Conservation (phyloP, 2,888 invertebrate genomes). For the Falcaria lacertinaria region DNA sequence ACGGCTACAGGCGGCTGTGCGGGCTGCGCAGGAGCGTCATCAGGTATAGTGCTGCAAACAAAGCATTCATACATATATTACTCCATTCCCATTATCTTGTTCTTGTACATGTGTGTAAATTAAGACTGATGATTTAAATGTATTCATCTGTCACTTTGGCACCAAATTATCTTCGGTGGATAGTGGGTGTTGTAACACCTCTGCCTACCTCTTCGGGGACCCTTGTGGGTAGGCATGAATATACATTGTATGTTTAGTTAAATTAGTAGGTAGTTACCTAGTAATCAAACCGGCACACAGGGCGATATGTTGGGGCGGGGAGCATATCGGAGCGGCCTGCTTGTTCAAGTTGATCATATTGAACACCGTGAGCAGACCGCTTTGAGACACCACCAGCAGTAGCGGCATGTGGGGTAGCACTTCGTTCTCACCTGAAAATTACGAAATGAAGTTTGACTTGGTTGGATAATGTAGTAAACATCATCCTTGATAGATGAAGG, state of each 20-base stretch:
- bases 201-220: too few species aligned
- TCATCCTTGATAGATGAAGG: too few species aligned
- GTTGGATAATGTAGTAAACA: too few species aligned
- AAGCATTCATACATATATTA: not conserved
- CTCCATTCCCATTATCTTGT: too few species aligned
- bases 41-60: constrained; percentile 42
- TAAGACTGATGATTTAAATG: too few species aligned
- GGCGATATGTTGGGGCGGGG: constrained; percentile 75
- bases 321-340: constrained; percentile 80
- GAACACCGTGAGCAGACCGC: constrained; percentile 88
- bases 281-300: constrained; percentile 48
- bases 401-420: constrained; percentile 87
- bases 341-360: constrained; percentile 85
- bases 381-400: constrained; percentile 86
- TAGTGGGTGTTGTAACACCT: too few species aligned
- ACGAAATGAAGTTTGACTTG: not conserved
- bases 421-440: constrained; percentile 75
- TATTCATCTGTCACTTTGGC: too few species aligned
- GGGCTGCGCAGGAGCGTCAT: constrained; percentile 32
- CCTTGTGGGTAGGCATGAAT: too few species aligned
- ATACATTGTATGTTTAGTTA: too few species aligned
- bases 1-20: constrained; percentile 15
- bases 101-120: too few species aligned
- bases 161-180: too few species aligned
- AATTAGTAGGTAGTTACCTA: too few species aligned